phyloP scores from a whole-genome alignment of 1,140 invertebrate genomes.

The Heliothis virescens region DNA sequence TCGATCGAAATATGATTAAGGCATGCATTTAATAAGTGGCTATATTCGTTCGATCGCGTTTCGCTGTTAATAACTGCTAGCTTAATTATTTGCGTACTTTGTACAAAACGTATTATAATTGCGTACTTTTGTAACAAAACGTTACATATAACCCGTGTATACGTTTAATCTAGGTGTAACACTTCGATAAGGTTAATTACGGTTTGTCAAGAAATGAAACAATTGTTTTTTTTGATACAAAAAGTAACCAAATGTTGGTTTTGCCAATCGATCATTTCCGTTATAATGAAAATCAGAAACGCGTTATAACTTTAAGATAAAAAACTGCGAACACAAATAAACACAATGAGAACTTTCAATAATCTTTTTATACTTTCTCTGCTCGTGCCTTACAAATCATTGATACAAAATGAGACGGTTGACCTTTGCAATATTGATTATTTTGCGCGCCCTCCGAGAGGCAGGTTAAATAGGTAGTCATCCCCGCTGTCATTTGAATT shows the following conservation, averaged over 20 bases:
- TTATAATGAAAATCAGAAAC: too few species aligned
- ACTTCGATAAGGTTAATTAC: constrained; percentile 38
- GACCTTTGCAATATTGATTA: too few species aligned
- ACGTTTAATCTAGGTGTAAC: constrained; percentile 31
- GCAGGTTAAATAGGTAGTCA: too few species aligned
- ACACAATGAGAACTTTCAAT: too few species aligned
- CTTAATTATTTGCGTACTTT: constrained; percentile 56
- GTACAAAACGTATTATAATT: constrained; percentile 53
- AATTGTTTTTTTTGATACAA: not conserved
- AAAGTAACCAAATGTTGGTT: not conserved
- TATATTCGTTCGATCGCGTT: constrained; percentile 78
- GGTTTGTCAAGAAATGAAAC: constrained; percentile 1
- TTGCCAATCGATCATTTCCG: not conserved
- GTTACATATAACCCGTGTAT: constrained; percentile 48
- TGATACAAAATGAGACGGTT: too few species aligned
- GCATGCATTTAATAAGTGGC: constrained; percentile 74
- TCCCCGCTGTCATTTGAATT: too few species aligned
- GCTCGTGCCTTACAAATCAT: not conserved
- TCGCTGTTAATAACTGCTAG: constrained; percentile 61
- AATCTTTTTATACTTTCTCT: too few species aligned
- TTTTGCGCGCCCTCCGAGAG: too few species aligned
- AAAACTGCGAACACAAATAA: too few species aligned
- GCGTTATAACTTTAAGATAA: too few species aligned
- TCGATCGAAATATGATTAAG: constrained; percentile 76
- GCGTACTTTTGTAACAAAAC: constrained; percentile 49